Conservation (phyloP, 2,797 vertebrate species). For the Ispidina lecontei region DNA sequence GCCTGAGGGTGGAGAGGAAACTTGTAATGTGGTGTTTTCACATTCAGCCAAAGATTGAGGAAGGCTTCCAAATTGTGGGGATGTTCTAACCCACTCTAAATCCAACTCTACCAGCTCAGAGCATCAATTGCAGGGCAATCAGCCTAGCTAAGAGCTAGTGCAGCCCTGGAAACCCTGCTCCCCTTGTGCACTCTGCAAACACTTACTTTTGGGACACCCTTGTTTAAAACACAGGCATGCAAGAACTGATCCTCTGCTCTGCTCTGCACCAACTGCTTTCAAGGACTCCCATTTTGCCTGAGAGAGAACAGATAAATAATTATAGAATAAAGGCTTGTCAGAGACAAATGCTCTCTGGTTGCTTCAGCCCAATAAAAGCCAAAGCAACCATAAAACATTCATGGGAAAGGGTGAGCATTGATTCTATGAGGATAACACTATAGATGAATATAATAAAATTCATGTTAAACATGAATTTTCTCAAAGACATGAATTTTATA, state of each 20-base stretch:
- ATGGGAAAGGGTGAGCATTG: neutral
- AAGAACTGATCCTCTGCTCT: neutral
- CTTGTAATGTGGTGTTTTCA: neutral
- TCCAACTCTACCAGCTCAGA: neutral
- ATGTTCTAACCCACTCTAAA: neutral
- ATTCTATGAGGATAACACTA: neutral
- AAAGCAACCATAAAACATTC: neutral
- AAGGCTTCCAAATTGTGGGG: neutral
- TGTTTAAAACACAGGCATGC: neutral
- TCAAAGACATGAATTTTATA: neutral
- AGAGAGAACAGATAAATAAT: neutral
- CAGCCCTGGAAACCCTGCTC: neutral
- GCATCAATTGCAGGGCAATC: neutral
- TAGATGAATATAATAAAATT: neutral
- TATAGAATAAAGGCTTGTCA: neutral
- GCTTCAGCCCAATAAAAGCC: neutral
- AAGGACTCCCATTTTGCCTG: neutral
- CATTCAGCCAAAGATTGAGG: neutral
- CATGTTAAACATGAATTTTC: neutral
- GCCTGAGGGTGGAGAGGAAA: neutral
- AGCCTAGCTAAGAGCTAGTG: neutral
- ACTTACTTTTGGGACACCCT: neutral
- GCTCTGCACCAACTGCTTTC: neutral
- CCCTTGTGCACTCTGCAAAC: neutral
- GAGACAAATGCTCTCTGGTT: neutral